Base-by-base conservation (phyloP, 1,140 invertebrate species). In the Neuroterus valhalla region DNA sequence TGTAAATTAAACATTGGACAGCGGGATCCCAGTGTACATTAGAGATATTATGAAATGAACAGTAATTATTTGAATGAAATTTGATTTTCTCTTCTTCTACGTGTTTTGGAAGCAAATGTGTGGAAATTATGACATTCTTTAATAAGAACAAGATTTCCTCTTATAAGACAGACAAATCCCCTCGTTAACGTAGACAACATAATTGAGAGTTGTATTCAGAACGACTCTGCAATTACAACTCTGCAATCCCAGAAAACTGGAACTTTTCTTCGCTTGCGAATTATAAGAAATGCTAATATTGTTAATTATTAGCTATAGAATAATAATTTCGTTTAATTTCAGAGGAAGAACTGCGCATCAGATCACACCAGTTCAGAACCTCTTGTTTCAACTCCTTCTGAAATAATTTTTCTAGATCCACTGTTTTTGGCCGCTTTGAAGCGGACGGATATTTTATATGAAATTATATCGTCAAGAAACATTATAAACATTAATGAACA, bases 171-270 rank as follows among this genome's bases (percentile, higher is more conserved):
- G 50, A 62, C 55, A 62, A 38, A 62, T 62, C 55, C 23, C 55
- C 31, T 62, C 55, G 55, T 62, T 62, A 62, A 3, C 23, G 12
- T 31, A 26, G 31, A 23, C 21, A 62, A n/a, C 23, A 12, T 62
- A 62, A 62, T 62, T 62, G 31, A 31, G 55, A 62, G 23, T 62
- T 62, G 55, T 62, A 62, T 62, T 62, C 55, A 62, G 26, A 62
- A 62, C 26, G 23, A 62, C 52, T 23, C 55, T 38, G 26, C 23
- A 62, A 62, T 62, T 62, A 62, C 15, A 31, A 31, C 23, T 6
- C 1, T 62, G 26, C 26, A 14, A 31, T 62, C 14, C 55, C 21
- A 15, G 21, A 62, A 62, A 26, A n/a, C 23, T 31, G 3, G 26
- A 62, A 15, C n/a, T 62, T 62, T 62, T 62, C 55, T 31, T 21